phyloP scores from a whole-genome alignment of 2,797 vertebrate genomes.

The Onychomys leucogaster region DNA sequence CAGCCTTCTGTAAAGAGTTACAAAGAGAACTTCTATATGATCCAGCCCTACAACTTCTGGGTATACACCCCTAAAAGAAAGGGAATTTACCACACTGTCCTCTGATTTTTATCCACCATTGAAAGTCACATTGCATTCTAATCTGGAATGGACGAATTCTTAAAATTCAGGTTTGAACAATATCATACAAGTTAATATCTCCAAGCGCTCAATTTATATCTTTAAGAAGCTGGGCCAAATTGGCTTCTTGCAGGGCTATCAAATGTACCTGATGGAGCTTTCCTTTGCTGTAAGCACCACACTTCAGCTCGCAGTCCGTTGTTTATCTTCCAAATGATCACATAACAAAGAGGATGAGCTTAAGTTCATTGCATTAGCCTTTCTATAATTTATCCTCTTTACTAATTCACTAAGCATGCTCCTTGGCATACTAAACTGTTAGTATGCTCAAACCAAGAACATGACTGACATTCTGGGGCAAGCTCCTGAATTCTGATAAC shows the following conservation, averaged over 20 bases:
- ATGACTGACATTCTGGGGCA: neutral
- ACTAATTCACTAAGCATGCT: slow-evolving; percentile 11
- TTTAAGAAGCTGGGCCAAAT: neutral
- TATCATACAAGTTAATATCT: neutral
- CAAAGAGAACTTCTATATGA: neutral
- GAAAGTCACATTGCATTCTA: neutral
- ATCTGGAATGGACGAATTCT: neutral
- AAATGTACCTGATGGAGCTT: neutral
- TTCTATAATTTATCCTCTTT: slow-evolving; percentile 31
- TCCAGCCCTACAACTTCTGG: neutral
- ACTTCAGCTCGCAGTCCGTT: neutral
- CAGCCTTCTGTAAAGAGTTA: neutral
- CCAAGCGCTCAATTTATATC: neutral
- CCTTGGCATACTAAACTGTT: neutral
- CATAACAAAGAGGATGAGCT: neutral
- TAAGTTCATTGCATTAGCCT: neutral
- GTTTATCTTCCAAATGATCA: slow-evolving; percentile 9
- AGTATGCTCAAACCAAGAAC: neutral
- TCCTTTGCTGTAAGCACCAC: neutral
- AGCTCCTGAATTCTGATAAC: slow-evolving; percentile 9
- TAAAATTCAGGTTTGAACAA: neutral
- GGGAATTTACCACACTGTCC: neutral
- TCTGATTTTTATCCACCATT: neutral
- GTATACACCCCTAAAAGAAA: neutral
- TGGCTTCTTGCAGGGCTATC: neutral